phyloP scores from a whole-genome alignment of 2,113 vertebrate genomes.

The western clawed frog (Xenopus tropicalis) region DNA sequence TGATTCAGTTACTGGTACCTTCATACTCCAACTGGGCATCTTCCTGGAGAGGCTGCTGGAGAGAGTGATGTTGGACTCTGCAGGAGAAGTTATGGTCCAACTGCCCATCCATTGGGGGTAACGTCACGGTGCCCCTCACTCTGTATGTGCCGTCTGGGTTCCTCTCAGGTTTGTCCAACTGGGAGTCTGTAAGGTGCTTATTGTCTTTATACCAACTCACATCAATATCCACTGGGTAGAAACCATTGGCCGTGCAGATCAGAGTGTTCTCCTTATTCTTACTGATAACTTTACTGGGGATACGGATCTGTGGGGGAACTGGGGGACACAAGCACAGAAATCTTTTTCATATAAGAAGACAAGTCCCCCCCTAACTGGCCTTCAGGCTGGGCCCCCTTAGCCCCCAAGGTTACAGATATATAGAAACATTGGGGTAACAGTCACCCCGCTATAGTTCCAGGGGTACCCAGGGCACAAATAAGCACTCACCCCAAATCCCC shows the following conservation, averaged over 20 bases:
- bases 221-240: neutral
- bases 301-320: neutral
- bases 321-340: neutral
- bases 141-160: slow-evolving; percentile 9
- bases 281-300: neutral
- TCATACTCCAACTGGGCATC: slow-evolving; percentile 2
- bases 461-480: too few species aligned
- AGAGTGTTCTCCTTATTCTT: neutral
- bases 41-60: neutral
- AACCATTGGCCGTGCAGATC: slow-evolving; percentile 1
- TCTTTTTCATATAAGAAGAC: too few species aligned
- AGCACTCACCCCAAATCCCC: too few species aligned
- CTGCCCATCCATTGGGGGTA: neutral
- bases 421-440: too few species aligned
- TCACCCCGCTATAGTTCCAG: too few species aligned
- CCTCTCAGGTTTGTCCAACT: neutral
- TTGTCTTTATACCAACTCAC: slow-evolving; percentile 15
- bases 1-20: neutral
- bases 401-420: too few species aligned
- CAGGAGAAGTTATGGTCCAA: slow-evolving; percentile 17
- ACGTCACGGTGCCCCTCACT: neutral
- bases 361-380: too few species aligned
- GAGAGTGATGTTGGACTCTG: neutral
- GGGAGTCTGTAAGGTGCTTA: neutral
- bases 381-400: too few species aligned